These are phyloP conservation scores for Atherinosoma microstoma DNA, from an alignment of 2,797 vertebrate species.

Conservation along the genomic window DNA sequence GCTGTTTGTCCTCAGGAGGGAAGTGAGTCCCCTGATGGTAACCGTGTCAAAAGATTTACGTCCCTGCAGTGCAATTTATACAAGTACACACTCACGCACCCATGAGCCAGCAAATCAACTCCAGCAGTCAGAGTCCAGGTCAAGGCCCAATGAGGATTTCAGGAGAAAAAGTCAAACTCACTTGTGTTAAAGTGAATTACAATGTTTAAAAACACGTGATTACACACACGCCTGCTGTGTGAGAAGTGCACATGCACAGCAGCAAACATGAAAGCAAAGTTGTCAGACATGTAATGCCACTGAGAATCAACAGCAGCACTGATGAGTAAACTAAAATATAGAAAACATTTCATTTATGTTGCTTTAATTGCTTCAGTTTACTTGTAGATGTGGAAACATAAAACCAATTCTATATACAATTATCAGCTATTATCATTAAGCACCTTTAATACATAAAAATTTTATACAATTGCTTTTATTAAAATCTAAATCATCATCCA, in stretches of 20 bases:
- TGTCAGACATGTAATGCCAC: too few species aligned
- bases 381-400: not conserved
- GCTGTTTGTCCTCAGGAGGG: not conserved
- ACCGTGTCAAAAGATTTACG: not conserved
- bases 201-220: slow-evolving; percentile 14
- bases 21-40: not conserved
- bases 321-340: not conserved
- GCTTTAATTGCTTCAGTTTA: not conserved
- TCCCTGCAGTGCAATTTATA: not conserved
- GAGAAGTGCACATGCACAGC: not conserved
- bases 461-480: not conserved
- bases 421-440: not conserved
- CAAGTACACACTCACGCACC: not conserved
- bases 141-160: slow-evolving; percentile 15
- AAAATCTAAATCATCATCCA: not conserved
- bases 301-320: not conserved
- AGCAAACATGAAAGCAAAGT: not conserved
- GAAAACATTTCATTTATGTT: not conserved
- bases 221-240: slow-evolving; percentile 15
- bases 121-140: slow-evolving; percentile 4
- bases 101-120: not conserved
- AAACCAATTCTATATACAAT: not conserved
- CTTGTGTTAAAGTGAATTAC: slow-evolving; percentile 16
- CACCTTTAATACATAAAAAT: not conserved
- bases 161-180: slow-evolving; percentile 15